Conservation (phyloP, 2,113 vertebrate species). For the Aegithalos caudatus region DNA sequence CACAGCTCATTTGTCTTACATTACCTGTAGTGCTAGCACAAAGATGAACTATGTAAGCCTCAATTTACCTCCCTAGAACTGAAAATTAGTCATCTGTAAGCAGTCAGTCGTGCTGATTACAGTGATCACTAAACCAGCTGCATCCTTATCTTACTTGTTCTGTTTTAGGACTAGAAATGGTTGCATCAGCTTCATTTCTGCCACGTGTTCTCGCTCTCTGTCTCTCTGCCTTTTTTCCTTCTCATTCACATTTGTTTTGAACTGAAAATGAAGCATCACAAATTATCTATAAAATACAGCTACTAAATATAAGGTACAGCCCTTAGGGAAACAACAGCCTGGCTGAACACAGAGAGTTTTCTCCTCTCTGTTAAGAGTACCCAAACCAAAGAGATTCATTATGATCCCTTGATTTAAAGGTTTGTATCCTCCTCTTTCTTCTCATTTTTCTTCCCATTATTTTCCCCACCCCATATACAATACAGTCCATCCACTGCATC, state of each 20-base stretch:
- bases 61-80: slow-evolving; percentile 7
- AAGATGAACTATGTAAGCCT: not conserved
- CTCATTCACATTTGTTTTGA: not conserved
- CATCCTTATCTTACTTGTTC: not conserved
- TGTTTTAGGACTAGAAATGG: not conserved
- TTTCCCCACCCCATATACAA: not conserved
- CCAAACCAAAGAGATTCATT: not conserved
- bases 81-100: slow-evolving; percentile 40
- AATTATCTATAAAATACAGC: not conserved
- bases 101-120: slow-evolving; percentile 23
- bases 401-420: not conserved
- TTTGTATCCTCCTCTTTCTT: not conserved
- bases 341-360: not conserved
- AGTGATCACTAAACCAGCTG: not conserved
- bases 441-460: not conserved
- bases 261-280: not conserved
- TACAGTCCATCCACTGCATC: not conserved
- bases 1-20: slow-evolving; percentile 3
- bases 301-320: not conserved
- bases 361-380: not conserved
- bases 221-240: not conserved
- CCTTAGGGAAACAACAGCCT: not conserved
- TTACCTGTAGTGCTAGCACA: not conserved
- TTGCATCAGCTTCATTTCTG: not conserved
- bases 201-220: accelerated